phyloP scores from a whole-genome alignment of 1,140 invertebrate species.

The Diorhabda sublineata region DNA sequence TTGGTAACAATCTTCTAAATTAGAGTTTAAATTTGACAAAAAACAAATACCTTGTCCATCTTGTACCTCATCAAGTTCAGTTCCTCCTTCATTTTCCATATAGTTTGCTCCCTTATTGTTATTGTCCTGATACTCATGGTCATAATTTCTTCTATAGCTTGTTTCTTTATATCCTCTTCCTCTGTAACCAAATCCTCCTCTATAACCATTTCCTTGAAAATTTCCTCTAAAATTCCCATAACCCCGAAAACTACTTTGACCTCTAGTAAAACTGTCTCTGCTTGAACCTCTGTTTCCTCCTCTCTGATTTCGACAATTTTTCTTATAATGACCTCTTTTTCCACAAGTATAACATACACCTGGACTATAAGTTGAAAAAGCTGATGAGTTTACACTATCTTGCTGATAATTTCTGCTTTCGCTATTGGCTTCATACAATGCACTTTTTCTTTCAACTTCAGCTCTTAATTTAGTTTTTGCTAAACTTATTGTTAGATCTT shows the following conservation, averaged over 20 bases:
- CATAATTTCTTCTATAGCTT: too few relatives aligned
- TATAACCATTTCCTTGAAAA: too few relatives aligned
- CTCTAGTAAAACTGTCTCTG: not conserved
- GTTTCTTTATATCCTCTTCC: not conserved
- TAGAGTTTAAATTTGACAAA: not conserved
- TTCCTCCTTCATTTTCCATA: not conserved
- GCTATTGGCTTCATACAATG: too few relatives aligned
- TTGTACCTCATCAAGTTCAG: not conserved
- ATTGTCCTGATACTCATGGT: not conserved
- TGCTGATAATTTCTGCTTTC: too few relatives aligned
- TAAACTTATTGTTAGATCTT: too few relatives aligned
- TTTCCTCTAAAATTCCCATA: not conserved
- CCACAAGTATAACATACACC: too few relatives aligned
- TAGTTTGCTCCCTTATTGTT: not conserved
- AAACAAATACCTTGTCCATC: slow-evolving; percentile 10
- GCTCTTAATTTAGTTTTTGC: too few relatives aligned
- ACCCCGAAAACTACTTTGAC: too few relatives aligned
- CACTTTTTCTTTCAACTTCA: too few relatives aligned
- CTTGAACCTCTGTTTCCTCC: not conserved
- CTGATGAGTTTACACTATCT: too few relatives aligned
- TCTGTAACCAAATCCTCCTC: not conserved
- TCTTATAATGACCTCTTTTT: too few relatives aligned
- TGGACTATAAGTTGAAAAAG: too few relatives aligned
- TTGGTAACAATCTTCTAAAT: not conserved
- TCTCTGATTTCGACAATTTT: not conserved